These are phyloP conservation scores for Euproctis similis DNA, from an alignment of 2,888 invertebrate genomes.

Conservation along the genomic window DNA sequence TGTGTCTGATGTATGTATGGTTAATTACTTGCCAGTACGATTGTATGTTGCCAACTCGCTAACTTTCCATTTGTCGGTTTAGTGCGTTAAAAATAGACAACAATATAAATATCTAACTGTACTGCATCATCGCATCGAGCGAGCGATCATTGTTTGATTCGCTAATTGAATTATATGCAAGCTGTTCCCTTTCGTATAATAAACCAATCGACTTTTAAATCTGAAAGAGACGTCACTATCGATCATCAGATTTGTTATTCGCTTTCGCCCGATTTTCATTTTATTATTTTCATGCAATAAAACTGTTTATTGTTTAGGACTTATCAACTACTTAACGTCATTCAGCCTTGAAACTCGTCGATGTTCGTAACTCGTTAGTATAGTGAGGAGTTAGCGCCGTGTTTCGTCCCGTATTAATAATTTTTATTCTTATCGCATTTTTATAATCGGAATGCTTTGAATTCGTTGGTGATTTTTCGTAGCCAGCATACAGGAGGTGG, in stretches of 20 bases:
- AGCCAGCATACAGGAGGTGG: slow-evolving; percentile 45
- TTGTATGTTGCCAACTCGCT: slow-evolving; percentile 58
- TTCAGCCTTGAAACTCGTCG: slow-evolving; percentile 30
- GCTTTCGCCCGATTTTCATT: no score
- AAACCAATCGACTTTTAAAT: no score
- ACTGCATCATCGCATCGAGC: slow-evolving; percentile 45
- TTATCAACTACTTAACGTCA: slow-evolving; percentile 39
- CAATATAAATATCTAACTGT: slow-evolving; percentile 52
- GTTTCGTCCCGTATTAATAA: slow-evolving; percentile 38
- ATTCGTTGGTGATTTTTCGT: slow-evolving; percentile 39
- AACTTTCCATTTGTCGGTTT: slow-evolving; percentile 63
- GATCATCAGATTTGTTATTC: background rate
- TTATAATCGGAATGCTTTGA: slow-evolving; percentile 45
- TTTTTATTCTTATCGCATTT: slow-evolving; percentile 49
- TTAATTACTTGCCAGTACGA: slow-evolving; percentile 16
- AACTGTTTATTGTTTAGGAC: slow-evolving; percentile 15
- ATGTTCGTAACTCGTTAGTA: slow-evolving; percentile 24
- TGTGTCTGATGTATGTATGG: slow-evolving; percentile 4
- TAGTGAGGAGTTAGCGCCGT: no score
- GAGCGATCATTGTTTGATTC: slow-evolving; percentile 44
- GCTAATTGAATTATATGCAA: slow-evolving; percentile 10
- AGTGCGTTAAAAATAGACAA: slow-evolving; percentile 59
- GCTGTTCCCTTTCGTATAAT: background rate
- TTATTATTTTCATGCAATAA: slow-evolving; percentile 14
- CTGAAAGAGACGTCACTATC: no score